Evolutionary conservation across 2,113 vertebrate species (phyloP), one percentile per base, ranked within the genome.

Genomic region (Procavia capensis): DNA sequence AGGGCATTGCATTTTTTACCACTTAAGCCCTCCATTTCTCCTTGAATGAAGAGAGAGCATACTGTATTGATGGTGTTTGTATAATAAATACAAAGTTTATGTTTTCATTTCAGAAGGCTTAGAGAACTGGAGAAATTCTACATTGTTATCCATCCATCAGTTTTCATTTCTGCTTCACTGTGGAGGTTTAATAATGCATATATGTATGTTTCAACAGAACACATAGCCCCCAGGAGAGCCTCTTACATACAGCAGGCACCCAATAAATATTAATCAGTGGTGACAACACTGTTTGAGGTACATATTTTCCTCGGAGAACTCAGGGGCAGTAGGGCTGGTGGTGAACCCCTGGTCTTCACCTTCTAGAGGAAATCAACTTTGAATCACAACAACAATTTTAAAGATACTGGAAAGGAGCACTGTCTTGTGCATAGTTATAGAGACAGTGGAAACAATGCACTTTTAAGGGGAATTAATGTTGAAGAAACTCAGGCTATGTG

Each of bases 251-350:
- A 95, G 31, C 47, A 91, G 50, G 63, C 0, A 36, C 45, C 72
- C 88, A 85, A 64, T 90, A 90, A 90, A 92, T 97, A 93, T 93
- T 90, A 88, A 90, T 79, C 74, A 68, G 17, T 8, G 7, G 19
- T 50, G 57, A 66, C 50, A 93, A 10, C 57, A 80, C 16, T 74
- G 59, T 63, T 24, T 70, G 47, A 83, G 11, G 13, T 81, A 70
- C 64, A 34, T 84, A 43, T 9, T 93, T 86, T 22, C 19, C 29
- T 93, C 47, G 34, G 16, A 93, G 84, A 91, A 84, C 43, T 82
- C 34, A 82, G 83, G 63, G 29, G 43, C 47, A 92, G 2, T 36
- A 66, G 20, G 45, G 25, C 16, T 94, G 6, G 6, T 63, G 68
- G 57, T 91, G 24, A 89, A 66, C 50, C 57, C 27, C 19, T 88